These are phyloP conservation scores for Andrena bicolor DNA, from an alignment of 2,888 invertebrate genomes.

Conservation along the genomic window DNA sequence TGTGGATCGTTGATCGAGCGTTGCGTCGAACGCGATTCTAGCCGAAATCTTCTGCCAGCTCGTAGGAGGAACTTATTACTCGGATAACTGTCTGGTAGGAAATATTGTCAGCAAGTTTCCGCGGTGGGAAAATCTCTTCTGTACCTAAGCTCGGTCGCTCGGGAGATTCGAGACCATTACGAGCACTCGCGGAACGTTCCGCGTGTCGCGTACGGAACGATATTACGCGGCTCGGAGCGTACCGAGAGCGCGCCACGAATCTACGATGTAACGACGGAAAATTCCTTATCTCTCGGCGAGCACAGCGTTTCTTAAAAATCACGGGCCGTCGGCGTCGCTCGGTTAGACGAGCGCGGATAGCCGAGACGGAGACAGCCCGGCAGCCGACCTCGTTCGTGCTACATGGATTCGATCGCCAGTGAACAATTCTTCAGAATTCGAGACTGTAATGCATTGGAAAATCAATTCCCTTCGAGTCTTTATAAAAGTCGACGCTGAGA, in stretches of 20 bases:
- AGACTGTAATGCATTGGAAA: not conserved
- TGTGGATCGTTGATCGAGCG: not conserved
- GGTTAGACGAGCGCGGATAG: conserved; percentile 45
- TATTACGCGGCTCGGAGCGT: conserved; percentile 44
- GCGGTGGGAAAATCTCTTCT: not conserved
- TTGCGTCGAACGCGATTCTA: not conserved
- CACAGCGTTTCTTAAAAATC: conserved; percentile 70
- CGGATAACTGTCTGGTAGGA: not conserved
- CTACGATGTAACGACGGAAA: conserved; percentile 71
- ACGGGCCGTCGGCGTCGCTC: conserved; percentile 60
- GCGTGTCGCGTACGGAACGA: conserved; percentile 30
- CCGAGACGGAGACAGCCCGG: conserved; percentile 21
- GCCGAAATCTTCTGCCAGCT: too few relatives aligned
- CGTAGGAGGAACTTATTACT: not conserved
- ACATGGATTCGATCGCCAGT: not conserved
- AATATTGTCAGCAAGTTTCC: not conserved
- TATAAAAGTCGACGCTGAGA: too few relatives aligned
- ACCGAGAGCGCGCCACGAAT: conserved; percentile 37
- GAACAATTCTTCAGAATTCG: not conserved
- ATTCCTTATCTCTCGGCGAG: conserved; percentile 73
- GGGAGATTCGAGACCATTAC: not conserved
- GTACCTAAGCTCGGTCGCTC: not conserved
- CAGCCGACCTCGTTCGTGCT: not conserved
- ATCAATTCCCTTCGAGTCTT: not conserved
- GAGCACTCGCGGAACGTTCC: conserved; percentile 2